Evolutionary conservation across 1,140 invertebrate genomes (phyloP), one percentile per base, ranked within the genome.

Genomic region (Proales similis): DNA sequence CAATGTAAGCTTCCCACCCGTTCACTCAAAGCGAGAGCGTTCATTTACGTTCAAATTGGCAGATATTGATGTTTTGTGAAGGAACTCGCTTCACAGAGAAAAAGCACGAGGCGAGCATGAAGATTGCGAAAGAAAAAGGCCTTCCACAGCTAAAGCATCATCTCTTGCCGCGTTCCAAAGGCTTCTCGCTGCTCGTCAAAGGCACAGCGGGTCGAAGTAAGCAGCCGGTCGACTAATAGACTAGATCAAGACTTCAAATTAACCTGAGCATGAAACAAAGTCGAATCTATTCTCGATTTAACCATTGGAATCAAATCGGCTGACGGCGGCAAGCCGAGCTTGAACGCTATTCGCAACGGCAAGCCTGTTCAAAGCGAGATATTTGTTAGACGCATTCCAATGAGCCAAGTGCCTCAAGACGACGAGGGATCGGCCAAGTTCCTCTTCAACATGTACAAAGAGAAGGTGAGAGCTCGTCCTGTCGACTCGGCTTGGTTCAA

Each of bases 61-160:
- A 36, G 33, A 36, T 45, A 17, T 22, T 45, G 9, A 45, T 95
- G 14, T 94, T 89, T 70, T 86, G 88, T 6, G 92, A 96, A 78
- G 92, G 92, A 4, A 96, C 92, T 1, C 79, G 92, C 36, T 93
- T 91, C 66, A 94, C 90, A 0, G 74, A 81, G 49, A 82, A 83
- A 65, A 96, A 96, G 72, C 86, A 90, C 69, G 82, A 85, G 73
- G 85, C 84, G 0, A 90, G 88, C 65, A 78, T 89, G 68, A 86
- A 87, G 67, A 90, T 93, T 72, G 89, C 90, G 0, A 80, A 81
- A 68, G 83, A 90, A 67, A 86, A 87, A 67, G 86, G 87, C 66
- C 80, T 94, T 65, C 84, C 87, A 2, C 73, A 83, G 66, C 77
- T 94, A 26, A 88, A 91, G 68, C 84, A 94, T 71, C 90, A 93